These are phyloP conservation scores for Brachionus plicatilis DNA, from an alignment of 1,140 invertebrate species.

Conservation along the genomic window DNA sequence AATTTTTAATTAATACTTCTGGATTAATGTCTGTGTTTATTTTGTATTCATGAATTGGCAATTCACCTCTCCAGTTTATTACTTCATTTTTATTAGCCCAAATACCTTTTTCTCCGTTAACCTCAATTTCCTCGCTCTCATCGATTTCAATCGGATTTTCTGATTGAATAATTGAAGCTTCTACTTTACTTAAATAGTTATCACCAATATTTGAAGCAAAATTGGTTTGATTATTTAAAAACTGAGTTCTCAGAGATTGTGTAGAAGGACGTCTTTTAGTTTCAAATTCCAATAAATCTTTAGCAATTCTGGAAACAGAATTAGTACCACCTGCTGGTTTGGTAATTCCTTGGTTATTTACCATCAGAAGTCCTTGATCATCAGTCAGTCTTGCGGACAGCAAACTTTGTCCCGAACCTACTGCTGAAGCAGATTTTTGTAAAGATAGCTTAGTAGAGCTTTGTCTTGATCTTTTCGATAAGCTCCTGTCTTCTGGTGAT, in stretches of 20 bases:
- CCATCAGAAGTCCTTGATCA: neutral
- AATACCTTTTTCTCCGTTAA: constrained; percentile 15
- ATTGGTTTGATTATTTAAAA: neutral
- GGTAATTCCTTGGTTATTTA: neutral
- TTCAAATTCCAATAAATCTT: neutral
- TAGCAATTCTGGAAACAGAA: neutral
- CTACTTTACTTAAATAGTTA: neutral
- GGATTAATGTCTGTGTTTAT: constrained; percentile 28
- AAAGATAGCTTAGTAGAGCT: neutral
- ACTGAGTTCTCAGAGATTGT: neutral
- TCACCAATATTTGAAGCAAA: neutral
- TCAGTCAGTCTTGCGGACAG: neutral
- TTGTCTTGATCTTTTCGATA: neutral
- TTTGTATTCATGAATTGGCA: neutral
- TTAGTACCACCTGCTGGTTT: neutral
- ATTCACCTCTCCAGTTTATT: constrained; percentile 7
- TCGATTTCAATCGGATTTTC: neutral
- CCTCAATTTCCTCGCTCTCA: neutral
- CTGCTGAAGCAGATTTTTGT: neutral
- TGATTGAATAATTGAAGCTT: neutral
- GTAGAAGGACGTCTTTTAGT: neutral
- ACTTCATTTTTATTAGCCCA: constrained; percentile 18
- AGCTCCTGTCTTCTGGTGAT: neutral
- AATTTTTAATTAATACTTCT: neutral
- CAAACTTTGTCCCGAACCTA: neutral